Percentiles rank a stretch among this genome's conserved stretches.
Evolutionary conservation across 2,888 invertebrate genomes (phyloP).

Genomic region (Dysmachus trigonus): DNA sequence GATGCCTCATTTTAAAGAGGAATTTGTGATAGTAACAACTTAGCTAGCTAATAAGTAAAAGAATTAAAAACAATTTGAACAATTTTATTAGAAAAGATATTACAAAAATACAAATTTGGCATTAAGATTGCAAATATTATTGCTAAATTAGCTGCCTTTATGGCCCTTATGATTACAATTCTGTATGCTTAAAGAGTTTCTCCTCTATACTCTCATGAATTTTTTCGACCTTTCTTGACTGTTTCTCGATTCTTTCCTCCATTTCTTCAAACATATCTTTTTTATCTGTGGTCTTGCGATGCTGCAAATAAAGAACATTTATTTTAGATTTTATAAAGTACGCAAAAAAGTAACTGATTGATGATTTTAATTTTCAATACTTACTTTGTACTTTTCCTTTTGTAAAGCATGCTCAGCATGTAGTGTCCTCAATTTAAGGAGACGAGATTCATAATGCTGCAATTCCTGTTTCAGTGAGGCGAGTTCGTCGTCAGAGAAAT

Average conservation of each 20-base stretch:
- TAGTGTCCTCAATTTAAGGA: slow-evolving; percentile 83
- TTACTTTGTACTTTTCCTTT: slow-evolving; percentile 72
- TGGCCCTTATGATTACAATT: slow-evolving; percentile 70
- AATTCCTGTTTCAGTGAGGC: slow-evolving; percentile 87
- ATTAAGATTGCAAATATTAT: background rate
- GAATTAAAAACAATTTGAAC: background rate
- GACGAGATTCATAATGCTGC: slow-evolving; percentile 79
- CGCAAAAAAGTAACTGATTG: too few species aligned
- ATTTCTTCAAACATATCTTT: slow-evolving; percentile 71
- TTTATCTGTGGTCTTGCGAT: slow-evolving; percentile 71
- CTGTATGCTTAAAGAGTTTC: slow-evolving; percentile 80
- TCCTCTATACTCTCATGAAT: slow-evolving; percentile 81
- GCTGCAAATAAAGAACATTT: too few species aligned
- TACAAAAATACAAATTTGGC: background rate
- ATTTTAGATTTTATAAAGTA: too few species aligned
- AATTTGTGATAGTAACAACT: too few species aligned
- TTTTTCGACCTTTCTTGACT: slow-evolving; percentile 85
- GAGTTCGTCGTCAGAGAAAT: slow-evolving; percentile 84
- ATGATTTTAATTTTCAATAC: too few species aligned
- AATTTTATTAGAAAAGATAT: slow-evolving; percentile 4
- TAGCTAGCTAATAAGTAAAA: background rate
- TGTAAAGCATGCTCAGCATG: slow-evolving; percentile 83
- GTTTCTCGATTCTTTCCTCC: slow-evolving; percentile 83
- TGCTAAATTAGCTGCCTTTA: background rate
- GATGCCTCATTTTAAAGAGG: too few species aligned